Evolutionary conservation across 2,888 invertebrate genomes (phyloP), one percentile per base, ranked within the genome.

Genomic region (Dichetophora obliterata): DNA sequence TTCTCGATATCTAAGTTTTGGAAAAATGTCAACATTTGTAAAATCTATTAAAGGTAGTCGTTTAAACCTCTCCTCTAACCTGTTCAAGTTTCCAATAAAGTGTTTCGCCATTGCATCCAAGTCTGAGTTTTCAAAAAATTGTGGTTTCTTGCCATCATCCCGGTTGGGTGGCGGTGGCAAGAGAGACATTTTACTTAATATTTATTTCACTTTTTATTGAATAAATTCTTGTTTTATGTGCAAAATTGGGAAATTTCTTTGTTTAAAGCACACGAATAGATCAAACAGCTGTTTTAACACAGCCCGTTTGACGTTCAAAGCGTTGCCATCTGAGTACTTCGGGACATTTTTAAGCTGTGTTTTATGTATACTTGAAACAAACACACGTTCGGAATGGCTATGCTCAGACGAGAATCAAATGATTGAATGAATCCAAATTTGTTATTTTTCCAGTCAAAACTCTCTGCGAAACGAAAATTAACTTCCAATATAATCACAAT

Each of bases 91-190:
- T 8, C 92, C 92, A 31, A 93, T 90, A 76, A 94, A 91, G 84
- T 93, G 92, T 82, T 92, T 90, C 0, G 93, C 92, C 80, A 94
- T 90, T 63, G 91, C 90, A 84, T 94, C 93, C 82, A 92, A 91
- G 73, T 93, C 92, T 1, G 82, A 80, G 76, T 88, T 84, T 43
- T 86, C 86, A 57, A 89, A 86, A 69, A 88, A 82, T 19, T 81
- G 81, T 0, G 83, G 11, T 48, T 82, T 83, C 4, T 70, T 52
- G 14, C 74, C 72, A 4, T 76, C 82, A 59, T 80, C 80, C 19
- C 76, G 77, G 52, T 82, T 75, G 2, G 76, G 34, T 1, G 83
- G 82, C 43, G 82, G 80, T 16, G 80, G 59, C n/a, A 80, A 71
- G 6, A 84, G 48, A 2, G 83, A 83, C 85, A 85, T 85, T 77